Conservation (phyloP, 2,113 vertebrate genomes). For the Leuciscus idus region DNA sequence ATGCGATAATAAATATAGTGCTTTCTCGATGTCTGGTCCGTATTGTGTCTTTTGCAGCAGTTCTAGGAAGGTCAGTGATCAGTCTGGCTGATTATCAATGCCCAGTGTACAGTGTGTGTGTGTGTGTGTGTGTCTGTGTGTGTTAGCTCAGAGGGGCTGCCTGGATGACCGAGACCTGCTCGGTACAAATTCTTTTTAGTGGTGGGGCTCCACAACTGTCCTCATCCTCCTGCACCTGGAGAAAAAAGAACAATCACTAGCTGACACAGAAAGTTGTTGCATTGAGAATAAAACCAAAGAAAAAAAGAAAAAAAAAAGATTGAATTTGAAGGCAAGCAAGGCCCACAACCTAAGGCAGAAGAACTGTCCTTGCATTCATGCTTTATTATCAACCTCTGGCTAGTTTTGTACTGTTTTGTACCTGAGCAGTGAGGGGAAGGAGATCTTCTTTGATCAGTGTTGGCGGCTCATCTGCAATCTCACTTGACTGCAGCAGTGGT, state of each 20-base stretch:
- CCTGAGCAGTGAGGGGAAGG: conserved; percentile 80
- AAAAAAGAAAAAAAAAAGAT: background rate
- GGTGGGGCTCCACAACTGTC: conserved; percentile 79
- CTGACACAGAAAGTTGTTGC: too few species aligned
- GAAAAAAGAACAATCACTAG: conserved; percentile 18
- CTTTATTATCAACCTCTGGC: background rate
- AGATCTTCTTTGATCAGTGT: conserved; percentile 90
- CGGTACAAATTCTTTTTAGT: conserved; percentile 85
- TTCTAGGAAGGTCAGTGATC: conserved; percentile 41
- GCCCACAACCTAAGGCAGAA: background rate
- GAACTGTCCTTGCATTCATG: background rate
- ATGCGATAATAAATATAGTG: conserved; percentile 36
- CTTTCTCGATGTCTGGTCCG: conserved; percentile 50
- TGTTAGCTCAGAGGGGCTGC: conserved; percentile 81
- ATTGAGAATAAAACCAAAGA: background rate
- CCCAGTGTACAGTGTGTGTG: conserved; percentile 18
- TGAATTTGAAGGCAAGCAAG: background rate
- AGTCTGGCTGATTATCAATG: conserved; percentile 27
- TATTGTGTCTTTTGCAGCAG: conserved; percentile 45
- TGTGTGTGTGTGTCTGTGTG: conserved; percentile 36
- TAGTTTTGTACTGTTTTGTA: conserved; percentile 53
- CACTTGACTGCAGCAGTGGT: conserved; percentile 80
- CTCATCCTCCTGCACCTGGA: conserved; percentile 72
- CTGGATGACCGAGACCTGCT: conserved; percentile 79
- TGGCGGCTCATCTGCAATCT: conserved; percentile 87